Evolutionary conservation across 2,888 invertebrate species (phyloP), one percentile per base, ranked within the genome.

Genomic region (Colletes collaris): DNA sequence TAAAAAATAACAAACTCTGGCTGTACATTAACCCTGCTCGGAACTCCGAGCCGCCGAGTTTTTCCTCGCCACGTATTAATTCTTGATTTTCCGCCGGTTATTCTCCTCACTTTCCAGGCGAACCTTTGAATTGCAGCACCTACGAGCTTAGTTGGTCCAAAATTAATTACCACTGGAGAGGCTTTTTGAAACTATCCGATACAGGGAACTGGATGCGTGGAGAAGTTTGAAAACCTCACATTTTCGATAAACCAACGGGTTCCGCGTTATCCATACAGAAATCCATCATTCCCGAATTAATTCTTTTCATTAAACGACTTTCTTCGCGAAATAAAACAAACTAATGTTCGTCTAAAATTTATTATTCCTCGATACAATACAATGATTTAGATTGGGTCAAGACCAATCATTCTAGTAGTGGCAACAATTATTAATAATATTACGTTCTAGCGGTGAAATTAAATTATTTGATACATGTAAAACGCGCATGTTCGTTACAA

Each of bases 81-180:
- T 16, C 4, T 19, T 35, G 40, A 37, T 19, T 65, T 40, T 40
- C 37, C 37, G 55, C 27, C 2, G 44, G 46, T 44, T 68, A 37
- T 27, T 37, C 11, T 40, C n/a, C 60, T 2, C 63, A n/a, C n/a
- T 52, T 40, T 11, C 40, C 35, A 52, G 19, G 44, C 10, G 3
- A 70, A 37, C 35, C 50, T 5, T 44, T 44, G 13, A 11, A 40
- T 13, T 10, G n/a, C 8, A 11, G 13, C 46, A 58, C 52, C 44
- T 37, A 37, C 44, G 27, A 37, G 53, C 53, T 53, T 53, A 55
- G 53, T 16, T 49, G 11, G 7, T 11, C 16, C 16, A 19, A 46
- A 68, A 68, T 68, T 55, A 73, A 68, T 68, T 68, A 73, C 27
- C 60, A 11, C 19, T 3, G 19, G 44, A 19, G 13, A 10, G 2